Evolutionary conservation across 2,797 vertebrate genomes (phyloP), one percentile per base, ranked within the genome.

Genomic region (Sebastiscus albofasciatus): DNA sequence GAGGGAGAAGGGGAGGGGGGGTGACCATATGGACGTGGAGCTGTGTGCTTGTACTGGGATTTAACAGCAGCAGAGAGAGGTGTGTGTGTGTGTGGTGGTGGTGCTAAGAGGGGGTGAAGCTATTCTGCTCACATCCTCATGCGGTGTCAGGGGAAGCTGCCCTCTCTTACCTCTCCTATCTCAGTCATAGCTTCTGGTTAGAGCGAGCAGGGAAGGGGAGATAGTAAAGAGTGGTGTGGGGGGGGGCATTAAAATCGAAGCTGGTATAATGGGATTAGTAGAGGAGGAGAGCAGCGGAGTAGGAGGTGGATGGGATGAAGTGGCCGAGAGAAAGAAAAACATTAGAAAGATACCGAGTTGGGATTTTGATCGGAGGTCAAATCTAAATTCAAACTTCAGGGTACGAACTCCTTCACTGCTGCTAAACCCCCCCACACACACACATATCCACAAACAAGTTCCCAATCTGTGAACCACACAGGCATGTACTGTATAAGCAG

Each of bases 111-210:
- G 62, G 62, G 67, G 33, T 67, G 81, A 78, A 85, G 80, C 85
- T 92, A 95, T 95, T 95, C 94, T 65, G 82, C 92, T 95, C 94
- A 95, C 95, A 95, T 94, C 90, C 90, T 92, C 88, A 91, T 94
- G 94, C 93, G 22, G 93, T 93, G 92, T 92, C 84, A 90, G 79
- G 89, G 83, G 85, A 88, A 85, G 84, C 80, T 90, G 86, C 74
- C 82, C 86, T 87, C 77, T 90, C 78, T 82, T 83, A 72, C 86
- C 87, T 86, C 72, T 75, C 70, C 74, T 85, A 72, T 86, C 77
- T 22, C 80, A 88, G 83, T 89, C 83, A 77, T 82, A 49, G 86
- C 75, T 89, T 65, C 71, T 73, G 69, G 75, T 88, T 78, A 78
- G 69, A 70, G 69, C 31, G 27, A 70, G 72, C 8, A 72, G 22